phyloP scores from a whole-genome alignment of 2,113 vertebrate species.

The Melanotaenia duboulayi region DNA sequence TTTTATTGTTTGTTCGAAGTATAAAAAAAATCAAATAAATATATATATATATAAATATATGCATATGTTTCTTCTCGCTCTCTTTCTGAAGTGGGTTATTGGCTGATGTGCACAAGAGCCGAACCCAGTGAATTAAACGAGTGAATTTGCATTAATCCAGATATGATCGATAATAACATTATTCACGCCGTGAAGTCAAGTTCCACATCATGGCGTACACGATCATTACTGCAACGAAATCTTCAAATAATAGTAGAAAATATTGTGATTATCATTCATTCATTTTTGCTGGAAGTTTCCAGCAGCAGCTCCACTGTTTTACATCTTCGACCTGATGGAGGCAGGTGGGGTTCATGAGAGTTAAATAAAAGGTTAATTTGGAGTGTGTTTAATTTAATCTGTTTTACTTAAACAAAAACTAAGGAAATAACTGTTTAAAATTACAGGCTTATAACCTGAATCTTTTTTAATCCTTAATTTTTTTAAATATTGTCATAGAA shows the following conservation, averaged over 20 bases:
- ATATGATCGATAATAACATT: constrained; percentile 73
- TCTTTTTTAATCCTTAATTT: too few relatives aligned
- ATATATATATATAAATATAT: too few relatives aligned
- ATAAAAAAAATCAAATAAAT: too few relatives aligned
- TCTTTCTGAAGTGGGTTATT: constrained; percentile 10
- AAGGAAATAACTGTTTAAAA: neutral
- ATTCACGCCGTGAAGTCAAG: constrained; percentile 66
- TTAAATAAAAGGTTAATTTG: neutral
- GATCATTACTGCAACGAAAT: constrained; percentile 55
- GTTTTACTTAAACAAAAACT: neutral
- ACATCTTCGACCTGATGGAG: constrained; percentile 24
- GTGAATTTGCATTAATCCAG: constrained; percentile 67
- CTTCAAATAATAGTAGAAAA: constrained; percentile 43
- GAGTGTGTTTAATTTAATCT: neutral
- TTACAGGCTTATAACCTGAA: neutral
- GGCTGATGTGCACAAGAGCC: constrained; percentile 37
- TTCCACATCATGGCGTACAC: constrained; percentile 49
- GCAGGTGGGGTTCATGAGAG: constrained; percentile 7
- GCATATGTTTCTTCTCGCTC: neutral
- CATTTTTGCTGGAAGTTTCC: constrained; percentile 12
- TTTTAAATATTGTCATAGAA: too few relatives aligned
- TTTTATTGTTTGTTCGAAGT: neutral
- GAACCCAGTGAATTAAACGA: constrained; percentile 56
- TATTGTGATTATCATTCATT: constrained; percentile 39
- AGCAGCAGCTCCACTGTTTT: constrained; percentile 4